Base-by-base conservation (phyloP, 2,888 invertebrate genomes). In the Acrobasis repandana region DNA sequence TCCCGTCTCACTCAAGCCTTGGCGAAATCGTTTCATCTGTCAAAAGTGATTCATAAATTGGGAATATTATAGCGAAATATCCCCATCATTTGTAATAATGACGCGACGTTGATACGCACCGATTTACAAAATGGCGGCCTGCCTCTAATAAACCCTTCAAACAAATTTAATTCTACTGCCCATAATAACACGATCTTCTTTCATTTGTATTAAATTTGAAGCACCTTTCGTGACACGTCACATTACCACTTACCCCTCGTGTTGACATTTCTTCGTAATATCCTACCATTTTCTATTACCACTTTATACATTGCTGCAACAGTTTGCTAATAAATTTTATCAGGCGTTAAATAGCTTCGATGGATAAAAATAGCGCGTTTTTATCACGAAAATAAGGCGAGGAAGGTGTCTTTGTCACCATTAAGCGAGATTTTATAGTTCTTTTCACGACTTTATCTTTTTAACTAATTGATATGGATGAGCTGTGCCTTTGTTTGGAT, bases 381-480 rank as follows among this genome's bases (percentile, higher is more conserved):
- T 48, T 62, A 57, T 57, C 64, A 63, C 65, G 60, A 69, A 69
- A 28, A 52, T 67, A 66, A 70, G 70, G 70, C 69, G 64, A 65
- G 65, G 71, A 64, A 65, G 63, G 64, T 67, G 67, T 68, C 65
- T 68, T 71, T 72, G 69, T 68, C 72, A 68, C 72, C 67, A 73
- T 75, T 72, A 71, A 68, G 62, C 59, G 71, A 65, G 75, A 75
- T 73, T 83, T 82, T 80, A 81, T 79, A 70, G 78, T 72, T 43
- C 63, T 71, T 74, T 75, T 79, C 80, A 69, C 68, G 77, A 70
- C 65, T 71, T 77, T 86, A 87, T 86, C 85, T 82, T 60, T 75
- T 70, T 77, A 70, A 78, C 76, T 85, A 83, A 86, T 86, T 86
- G 83, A 81, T 79, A 77, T 77, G 77, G 78, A 52, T 58, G 34